These are phyloP conservation scores for Allolobophora icterica DNA, from an alignment of 2,888 invertebrate species.

Conservation along the genomic window DNA sequence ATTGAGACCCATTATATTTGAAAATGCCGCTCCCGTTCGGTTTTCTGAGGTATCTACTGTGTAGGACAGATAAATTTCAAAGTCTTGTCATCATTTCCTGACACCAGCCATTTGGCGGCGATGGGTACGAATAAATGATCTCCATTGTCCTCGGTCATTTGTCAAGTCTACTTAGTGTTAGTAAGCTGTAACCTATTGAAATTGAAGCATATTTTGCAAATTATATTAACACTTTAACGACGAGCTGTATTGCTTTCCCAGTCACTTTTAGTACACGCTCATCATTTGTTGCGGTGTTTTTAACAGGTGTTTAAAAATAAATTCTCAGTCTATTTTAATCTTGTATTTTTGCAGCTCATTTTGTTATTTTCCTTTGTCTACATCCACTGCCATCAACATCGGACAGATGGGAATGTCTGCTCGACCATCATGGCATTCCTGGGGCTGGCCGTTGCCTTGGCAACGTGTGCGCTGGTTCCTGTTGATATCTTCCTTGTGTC, in stretches of 20 bases:
- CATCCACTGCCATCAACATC: slow-evolving; percentile 61
- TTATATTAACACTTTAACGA: background rate
- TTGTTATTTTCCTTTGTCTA: slow-evolving; percentile 62
- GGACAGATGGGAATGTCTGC: slow-evolving; percentile 60
- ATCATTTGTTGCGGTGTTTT: too few relatives aligned
- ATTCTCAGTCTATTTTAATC: background rate
- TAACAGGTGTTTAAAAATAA: background rate
- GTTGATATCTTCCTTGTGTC: slow-evolving; percentile 66
- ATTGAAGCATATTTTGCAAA: background rate
- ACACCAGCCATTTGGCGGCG: too few relatives aligned
- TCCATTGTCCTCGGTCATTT: too few relatives aligned
- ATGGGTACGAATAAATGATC: too few relatives aligned
- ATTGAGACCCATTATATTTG: background rate
- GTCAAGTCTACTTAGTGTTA: too few relatives aligned
- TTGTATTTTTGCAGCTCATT: slow-evolving; percentile 57
- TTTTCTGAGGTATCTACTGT: background rate
- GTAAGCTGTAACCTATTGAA: background rate
- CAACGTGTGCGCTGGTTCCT: slow-evolving; percentile 61
- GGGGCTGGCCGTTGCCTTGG: slow-evolving; percentile 57
- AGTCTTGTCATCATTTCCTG: background rate
- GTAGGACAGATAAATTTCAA: background rate
- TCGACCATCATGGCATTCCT: slow-evolving; percentile 57
- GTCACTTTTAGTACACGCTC: too few relatives aligned
- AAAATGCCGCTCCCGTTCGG: background rate
- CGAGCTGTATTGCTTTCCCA: too few relatives aligned